phyloP scores from a whole-genome alignment of 2,113 vertebrate genomes.

The Microtus montanus region DNA sequence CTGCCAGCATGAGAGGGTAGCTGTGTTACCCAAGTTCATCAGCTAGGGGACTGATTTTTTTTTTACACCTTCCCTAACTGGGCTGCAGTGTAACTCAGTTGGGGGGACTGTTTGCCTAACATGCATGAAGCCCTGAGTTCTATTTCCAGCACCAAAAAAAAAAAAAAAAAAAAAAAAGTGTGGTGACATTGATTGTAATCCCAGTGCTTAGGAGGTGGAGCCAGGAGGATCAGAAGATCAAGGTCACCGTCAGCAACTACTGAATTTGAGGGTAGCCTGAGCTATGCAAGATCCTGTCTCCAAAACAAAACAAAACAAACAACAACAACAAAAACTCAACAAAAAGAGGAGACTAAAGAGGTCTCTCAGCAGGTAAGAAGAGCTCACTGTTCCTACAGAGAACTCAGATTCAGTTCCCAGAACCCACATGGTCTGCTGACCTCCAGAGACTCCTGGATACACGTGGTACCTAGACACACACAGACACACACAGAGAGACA shows the following conservation, averaged over 20 bases:
- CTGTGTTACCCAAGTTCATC: not conserved
- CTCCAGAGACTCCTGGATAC: not conserved
- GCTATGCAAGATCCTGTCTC: not conserved
- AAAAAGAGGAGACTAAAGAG: not conserved
- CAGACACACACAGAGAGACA: not conserved
- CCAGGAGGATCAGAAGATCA: not conserved
- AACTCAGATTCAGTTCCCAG: not conserved
- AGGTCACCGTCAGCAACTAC: not conserved
- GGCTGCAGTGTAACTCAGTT: not conserved
- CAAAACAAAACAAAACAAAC: not conserved
- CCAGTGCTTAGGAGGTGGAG: not conserved
- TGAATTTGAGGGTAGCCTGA: not conserved
- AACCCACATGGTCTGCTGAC: not conserved
- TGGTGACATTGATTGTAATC: not conserved
- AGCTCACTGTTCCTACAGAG: not conserved
- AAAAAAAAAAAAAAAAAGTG: no score
- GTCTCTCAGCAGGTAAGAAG: not conserved
- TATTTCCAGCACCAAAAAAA: not conserved
- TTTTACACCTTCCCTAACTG: not conserved
- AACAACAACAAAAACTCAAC: not conserved
- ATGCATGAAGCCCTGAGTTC: not conserved
- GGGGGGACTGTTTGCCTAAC: not conserved
- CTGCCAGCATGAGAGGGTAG: not conserved
- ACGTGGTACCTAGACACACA: not conserved
- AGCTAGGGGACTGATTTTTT: accelerated